Conservation (phyloP, 2,797 vertebrate species). For the Xerus rutilus region DNA sequence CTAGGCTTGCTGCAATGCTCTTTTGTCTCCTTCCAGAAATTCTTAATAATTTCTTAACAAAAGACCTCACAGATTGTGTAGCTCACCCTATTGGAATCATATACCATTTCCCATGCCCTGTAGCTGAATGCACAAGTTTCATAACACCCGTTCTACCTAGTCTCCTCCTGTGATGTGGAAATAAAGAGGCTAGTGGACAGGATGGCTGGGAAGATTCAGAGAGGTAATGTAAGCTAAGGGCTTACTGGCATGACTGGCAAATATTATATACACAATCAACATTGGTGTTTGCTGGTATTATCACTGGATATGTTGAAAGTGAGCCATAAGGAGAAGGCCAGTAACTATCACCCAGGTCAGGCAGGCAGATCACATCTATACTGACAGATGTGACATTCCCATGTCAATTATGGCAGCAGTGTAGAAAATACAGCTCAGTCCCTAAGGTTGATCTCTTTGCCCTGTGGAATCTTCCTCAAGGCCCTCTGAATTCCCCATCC, state of each 20-base stretch:
- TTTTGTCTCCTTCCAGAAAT: background rate
- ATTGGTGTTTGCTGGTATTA: background rate
- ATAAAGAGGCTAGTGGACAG: background rate
- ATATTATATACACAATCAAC: background rate
- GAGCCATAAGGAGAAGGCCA: background rate
- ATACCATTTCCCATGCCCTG: background rate
- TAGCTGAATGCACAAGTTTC: background rate
- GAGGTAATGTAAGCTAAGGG: background rate
- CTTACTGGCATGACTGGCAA: background rate
- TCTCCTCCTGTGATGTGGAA: background rate
- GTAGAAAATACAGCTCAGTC: background rate
- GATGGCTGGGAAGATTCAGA: background rate
- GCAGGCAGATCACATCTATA: background rate
- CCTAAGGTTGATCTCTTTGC: background rate
- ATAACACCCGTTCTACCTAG: background rate
- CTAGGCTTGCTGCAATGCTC: background rate
- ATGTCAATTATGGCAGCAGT: background rate
- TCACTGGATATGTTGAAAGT: background rate
- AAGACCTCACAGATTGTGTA: background rate
- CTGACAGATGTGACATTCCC: background rate
- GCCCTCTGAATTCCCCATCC: background rate
- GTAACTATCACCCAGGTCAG: background rate
- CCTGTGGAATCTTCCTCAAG: background rate
- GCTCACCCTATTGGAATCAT: background rate
- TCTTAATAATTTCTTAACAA: background rate